These are phyloP conservation scores for Pantala flavescens DNA, from an alignment of 1,140 invertebrate species.

Conservation along the genomic window DNA sequence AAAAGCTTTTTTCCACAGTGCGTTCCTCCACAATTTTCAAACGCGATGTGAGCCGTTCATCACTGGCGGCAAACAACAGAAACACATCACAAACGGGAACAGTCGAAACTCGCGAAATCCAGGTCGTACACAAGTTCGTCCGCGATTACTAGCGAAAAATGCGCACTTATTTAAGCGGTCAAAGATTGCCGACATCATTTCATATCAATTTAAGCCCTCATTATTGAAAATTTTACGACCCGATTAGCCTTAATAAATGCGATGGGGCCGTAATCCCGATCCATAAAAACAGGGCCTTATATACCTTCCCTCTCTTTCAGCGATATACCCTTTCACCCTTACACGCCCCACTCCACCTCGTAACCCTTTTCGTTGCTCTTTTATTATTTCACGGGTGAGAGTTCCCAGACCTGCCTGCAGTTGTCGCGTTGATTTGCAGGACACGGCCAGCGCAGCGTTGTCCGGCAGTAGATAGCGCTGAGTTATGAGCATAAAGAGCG, in stretches of 20 bases:
- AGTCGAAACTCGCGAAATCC: no score
- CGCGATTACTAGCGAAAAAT: no score
- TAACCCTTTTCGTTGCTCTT: not conserved
- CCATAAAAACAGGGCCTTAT: not conserved
- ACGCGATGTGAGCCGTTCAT: no score
- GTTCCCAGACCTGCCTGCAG: slow-evolving; percentile 1
- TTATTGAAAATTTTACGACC: slow-evolving; percentile 3
- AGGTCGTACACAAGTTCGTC: no score
- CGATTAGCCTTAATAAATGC: not conserved
- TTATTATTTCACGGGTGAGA: slow-evolving; percentile 9
- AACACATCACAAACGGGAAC: no score
- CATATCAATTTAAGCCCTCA: not conserved
- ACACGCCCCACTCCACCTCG: not conserved
- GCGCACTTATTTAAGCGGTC: no score
- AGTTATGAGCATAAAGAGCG: slow-evolving; percentile 1
- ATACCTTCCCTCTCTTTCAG: not conserved
- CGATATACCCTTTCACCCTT: not conserved
- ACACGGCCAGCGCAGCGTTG: not conserved
- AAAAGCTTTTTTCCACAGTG: no score
- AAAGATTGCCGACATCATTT: not conserved
- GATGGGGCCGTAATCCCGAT: not conserved
- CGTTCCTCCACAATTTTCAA: no score
- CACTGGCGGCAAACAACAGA: no score
- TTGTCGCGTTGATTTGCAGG: slow-evolving; percentile 3
- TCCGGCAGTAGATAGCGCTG: slow-evolving; percentile 1